Conservation (phyloP, 2,888 invertebrate genomes). For the Empis livida region DNA sequence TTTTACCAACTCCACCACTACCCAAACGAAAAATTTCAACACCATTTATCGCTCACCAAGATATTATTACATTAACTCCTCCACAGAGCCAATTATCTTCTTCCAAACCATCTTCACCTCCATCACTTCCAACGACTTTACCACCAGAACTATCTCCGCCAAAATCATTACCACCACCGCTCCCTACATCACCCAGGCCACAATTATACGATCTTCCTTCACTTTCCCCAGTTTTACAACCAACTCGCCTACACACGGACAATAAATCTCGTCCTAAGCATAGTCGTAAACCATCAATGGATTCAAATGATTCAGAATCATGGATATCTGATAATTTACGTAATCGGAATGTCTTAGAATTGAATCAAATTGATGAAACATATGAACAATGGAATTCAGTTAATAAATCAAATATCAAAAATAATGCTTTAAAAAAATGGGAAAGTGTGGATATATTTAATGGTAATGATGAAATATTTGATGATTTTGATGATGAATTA, state of each 20-base stretch:
- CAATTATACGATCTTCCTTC: no score
- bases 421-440: slow-evolving; percentile 22
- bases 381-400: slow-evolving; percentile 17
- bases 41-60: not conserved
- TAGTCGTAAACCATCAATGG: slow-evolving; percentile 18
- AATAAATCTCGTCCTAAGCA: slow-evolving; percentile 7
- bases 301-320: slow-evolving; percentile 21
- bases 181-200: not conserved
- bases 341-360: slow-evolving; percentile 11
- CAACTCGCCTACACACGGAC: not conserved
- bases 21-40: not conserved
- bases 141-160: slow-evolving; percentile 7
- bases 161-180: not conserved
- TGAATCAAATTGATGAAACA: slow-evolving; percentile 17
- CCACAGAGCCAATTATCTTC: no score
- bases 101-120: slow-evolving; percentile 14
- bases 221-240: no score
- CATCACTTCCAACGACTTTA: slow-evolving; percentile 23
- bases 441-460: slow-evolving; percentile 32
- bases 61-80: no score
- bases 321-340: slow-evolving; percentile 20
- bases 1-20: not conserved
- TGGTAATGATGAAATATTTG: slow-evolving; percentile 21
- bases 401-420: not conserved
- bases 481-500: slow-evolving; percentile 30